These are phyloP conservation scores for Xestia c-nigrum DNA, from an alignment of 2,888 invertebrate genomes.

Conservation along the genomic window DNA sequence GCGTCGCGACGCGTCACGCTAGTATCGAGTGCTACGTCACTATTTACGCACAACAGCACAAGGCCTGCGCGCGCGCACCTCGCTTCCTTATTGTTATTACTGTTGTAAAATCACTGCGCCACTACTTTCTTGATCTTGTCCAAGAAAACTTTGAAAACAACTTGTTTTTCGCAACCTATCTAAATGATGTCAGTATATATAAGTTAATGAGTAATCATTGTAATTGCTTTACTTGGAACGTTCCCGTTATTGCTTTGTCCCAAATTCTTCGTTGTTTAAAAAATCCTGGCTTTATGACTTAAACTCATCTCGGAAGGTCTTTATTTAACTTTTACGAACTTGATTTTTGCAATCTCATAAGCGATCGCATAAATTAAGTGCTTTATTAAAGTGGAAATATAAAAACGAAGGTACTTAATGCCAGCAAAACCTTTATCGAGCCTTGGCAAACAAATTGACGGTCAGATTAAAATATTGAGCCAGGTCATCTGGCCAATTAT, in stretches of 20 bases:
- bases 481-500: conserved; percentile 74
- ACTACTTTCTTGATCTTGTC: conserved; percentile 56
- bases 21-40: conserved; percentile 83
- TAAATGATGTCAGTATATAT: conserved; percentile 41
- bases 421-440: conserved; percentile 63
- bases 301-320: conserved; percentile 19
- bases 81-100: conserved; percentile 80
- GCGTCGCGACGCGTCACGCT: conserved; percentile 76
- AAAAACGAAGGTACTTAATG: conserved; percentile 51
- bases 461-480: conserved; percentile 70
- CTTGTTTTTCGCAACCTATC: conserved; percentile 36
- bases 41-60: conserved; percentile 78
- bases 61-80: conserved; percentile 76
- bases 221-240: conserved; percentile 41
- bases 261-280: conserved; percentile 51
- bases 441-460: conserved; percentile 73
- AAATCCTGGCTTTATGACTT: conserved; percentile 33
- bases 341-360: conserved; percentile 33
- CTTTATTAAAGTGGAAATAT: conserved; percentile 37
- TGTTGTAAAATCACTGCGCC: conserved; percentile 67
- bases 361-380: conserved; percentile 39
- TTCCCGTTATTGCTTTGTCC: conserved; percentile 44
- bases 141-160: conserved; percentile 42
- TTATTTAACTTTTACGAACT: conserved; percentile 29
- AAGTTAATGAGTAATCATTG: conserved; percentile 42